Evolutionary conservation across 2,888 invertebrate genomes (phyloP).

Genomic region (Pedicia rivosa): DNA sequence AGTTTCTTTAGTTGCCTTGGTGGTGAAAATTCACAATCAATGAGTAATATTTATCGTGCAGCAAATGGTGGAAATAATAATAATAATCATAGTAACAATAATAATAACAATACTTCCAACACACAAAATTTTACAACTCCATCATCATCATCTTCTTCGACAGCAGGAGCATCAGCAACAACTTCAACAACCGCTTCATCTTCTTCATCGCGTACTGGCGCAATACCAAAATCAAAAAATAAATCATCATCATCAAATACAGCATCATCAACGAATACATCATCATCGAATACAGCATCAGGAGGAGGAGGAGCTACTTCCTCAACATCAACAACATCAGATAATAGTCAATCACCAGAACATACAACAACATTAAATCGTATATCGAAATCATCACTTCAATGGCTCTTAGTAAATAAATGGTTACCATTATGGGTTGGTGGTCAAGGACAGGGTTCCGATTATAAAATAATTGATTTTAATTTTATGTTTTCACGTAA

Average conservation of each 20-base stretch:
- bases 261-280: not conserved
- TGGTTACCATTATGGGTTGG: slow-evolving; percentile 47
- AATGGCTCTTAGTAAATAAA: slow-evolving; percentile 49
- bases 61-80: slow-evolving; percentile 12
- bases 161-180: not conserved
- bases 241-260: slow-evolving; percentile 1
- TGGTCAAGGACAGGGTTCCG: slow-evolving; percentile 28
- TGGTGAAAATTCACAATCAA: slow-evolving; percentile 31
- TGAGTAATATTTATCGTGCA: slow-evolving; percentile 29
- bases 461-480: slow-evolving; percentile 35
- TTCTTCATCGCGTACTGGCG: slow-evolving; percentile 10
- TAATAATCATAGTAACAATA: slow-evolving; percentile 7
- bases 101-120: not conserved
- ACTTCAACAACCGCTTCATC: not conserved
- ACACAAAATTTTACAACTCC: not conserved
- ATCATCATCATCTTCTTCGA: not conserved
- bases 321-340: not conserved
- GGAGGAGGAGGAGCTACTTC: not conserved
- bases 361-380: slow-evolving; percentile 27
- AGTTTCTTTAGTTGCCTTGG: slow-evolving; percentile 30
- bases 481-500: slow-evolving; percentile 33
- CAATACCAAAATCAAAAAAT: slow-evolving; percentile 10
- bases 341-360: slow-evolving; percentile 15
- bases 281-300: not conserved
- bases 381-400: slow-evolving; percentile 43